Conservation (phyloP, 2,888 invertebrate genomes). For the Macaria liturata region DNA sequence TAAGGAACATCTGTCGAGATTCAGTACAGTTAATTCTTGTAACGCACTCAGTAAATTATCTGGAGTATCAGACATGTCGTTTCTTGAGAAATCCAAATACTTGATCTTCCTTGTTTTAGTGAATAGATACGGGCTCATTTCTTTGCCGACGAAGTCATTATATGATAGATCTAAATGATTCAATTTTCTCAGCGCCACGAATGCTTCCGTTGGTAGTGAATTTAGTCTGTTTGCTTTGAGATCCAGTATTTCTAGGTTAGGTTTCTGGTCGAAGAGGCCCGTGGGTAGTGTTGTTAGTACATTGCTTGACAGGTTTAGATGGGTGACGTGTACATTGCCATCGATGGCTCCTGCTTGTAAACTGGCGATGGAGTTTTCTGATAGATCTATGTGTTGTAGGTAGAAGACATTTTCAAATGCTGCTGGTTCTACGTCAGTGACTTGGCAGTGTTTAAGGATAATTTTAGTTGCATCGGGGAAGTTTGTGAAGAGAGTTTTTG, state of each 20-base stretch:
- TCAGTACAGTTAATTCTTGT: slow-evolving; percentile 41
- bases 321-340: slow-evolving; percentile 38
- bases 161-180: slow-evolving; percentile 49
- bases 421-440: slow-evolving; percentile 42
- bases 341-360: slow-evolving; percentile 51
- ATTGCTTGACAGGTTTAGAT: slow-evolving; percentile 55
- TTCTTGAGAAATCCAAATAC: slow-evolving; percentile 53
- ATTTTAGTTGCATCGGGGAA: slow-evolving; percentile 37
- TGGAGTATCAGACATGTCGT: slow-evolving; percentile 49
- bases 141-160: slow-evolving; percentile 47
- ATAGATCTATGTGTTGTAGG: slow-evolving; percentile 52
- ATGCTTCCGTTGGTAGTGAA: slow-evolving; percentile 45
- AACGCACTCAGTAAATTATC: slow-evolving; percentile 46
- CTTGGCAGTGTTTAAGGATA: slow-evolving; percentile 38
- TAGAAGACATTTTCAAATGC: slow-evolving; percentile 47
- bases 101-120: slow-evolving; percentile 41
- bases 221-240: slow-evolving; percentile 49
- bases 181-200: slow-evolving; percentile 49
- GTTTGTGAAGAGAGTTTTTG: slow-evolving; percentile 43
- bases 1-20: slow-evolving; percentile 50
- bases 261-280: slow-evolving; percentile 51
- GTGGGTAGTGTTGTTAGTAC: slow-evolving; percentile 45
- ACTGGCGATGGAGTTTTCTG: slow-evolving; percentile 47
- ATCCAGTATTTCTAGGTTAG: slow-evolving; percentile 49
- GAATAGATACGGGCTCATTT: slow-evolving; percentile 46